Percentiles rank a stretch among this genome's conserved stretches.
Evolutionary conservation across 1,140 invertebrate species (phyloP).

Genomic region (Oscheius sp.): DNA sequence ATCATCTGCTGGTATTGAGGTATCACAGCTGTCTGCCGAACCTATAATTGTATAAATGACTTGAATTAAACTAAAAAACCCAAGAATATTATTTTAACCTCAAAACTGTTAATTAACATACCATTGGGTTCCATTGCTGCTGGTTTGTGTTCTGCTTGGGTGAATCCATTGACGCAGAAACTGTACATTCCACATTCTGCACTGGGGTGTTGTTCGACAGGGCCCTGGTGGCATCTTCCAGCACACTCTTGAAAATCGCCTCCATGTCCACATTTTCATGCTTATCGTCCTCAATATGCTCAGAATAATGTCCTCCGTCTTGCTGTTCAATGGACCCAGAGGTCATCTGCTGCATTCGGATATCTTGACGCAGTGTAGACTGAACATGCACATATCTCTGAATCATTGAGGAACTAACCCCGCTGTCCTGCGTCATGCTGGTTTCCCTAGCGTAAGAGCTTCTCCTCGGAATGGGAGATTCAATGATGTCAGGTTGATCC

Average conservation of each 20-base stretch:
- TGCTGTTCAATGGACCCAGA: too few relatives aligned
- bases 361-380: neutral
- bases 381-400: too few relatives aligned
- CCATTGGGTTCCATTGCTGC: conserved; percentile 4
- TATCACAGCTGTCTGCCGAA: neutral
- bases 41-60: neutral
- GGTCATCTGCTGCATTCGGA: neutral
- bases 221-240: neutral
- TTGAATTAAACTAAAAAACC: neutral
- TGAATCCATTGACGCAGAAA: neutral
- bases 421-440: neutral
- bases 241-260: conserved; percentile 7
- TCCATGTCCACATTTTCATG: conserved; percentile 7
- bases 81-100: neutral
- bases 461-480: too few relatives aligned
- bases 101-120: neutral
- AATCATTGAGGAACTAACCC: too few relatives aligned
- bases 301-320: too few relatives aligned
- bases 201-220: neutral
- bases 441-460: neutral
- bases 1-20: too few relatives aligned
- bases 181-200: neutral
- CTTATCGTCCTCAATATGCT: too few relatives aligned
- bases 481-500: too few relatives aligned
- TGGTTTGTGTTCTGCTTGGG: neutral